phyloP scores from a whole-genome alignment of 2,888 invertebrate genomes.

The Pimpla rufipes region DNA sequence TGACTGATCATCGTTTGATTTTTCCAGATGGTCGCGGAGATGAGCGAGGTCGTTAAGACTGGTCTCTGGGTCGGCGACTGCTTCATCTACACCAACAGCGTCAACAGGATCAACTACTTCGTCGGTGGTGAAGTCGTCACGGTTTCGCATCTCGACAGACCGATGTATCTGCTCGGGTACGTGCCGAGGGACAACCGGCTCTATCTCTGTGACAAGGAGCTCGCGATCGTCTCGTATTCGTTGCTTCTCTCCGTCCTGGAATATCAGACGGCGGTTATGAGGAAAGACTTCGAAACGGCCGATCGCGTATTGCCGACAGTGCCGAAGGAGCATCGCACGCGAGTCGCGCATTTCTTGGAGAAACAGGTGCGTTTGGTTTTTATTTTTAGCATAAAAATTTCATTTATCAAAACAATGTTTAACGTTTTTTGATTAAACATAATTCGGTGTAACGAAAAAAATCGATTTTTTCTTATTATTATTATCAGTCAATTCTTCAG shows the following conservation, averaged over 20 bases:
- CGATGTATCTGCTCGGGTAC: slow-evolving; percentile 98
- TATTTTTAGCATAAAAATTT: too few relatives aligned
- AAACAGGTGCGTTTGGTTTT: slow-evolving; percentile 91
- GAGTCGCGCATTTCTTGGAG: slow-evolving; percentile 99
- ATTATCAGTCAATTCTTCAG: too few relatives aligned
- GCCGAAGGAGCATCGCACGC: slow-evolving; percentile 97
- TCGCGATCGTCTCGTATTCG: slow-evolving; percentile 98
- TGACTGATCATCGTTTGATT: not conserved
- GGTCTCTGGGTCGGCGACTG: slow-evolving; percentile 99
- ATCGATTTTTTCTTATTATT: too few relatives aligned
- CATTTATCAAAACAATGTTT: too few relatives aligned
- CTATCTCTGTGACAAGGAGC: slow-evolving; percentile 98
- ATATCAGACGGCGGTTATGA: slow-evolving; percentile 99
- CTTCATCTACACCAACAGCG: slow-evolving; percentile 99
- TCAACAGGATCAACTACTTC: slow-evolving; percentile 99
- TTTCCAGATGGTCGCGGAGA: slow-evolving; percentile 92
- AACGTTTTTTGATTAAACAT: too few relatives aligned
- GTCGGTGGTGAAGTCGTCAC: slow-evolving; percentile 99
- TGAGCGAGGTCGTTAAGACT: slow-evolving; percentile 96
- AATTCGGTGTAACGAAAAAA: too few relatives aligned
- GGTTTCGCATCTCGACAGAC: slow-evolving; percentile 98
- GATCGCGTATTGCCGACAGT: slow-evolving; percentile 97
- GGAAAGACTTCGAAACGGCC: slow-evolving; percentile 97
- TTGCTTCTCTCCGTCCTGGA: slow-evolving; percentile 97
- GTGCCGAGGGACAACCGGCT: slow-evolving; percentile 98